A percentile compares a stretch with the other conserved stretches of the same genome.
Evolutionary conservation across 2,797 vertebrate species (phyloP).

Genomic region (Molossus molossus): DNA sequence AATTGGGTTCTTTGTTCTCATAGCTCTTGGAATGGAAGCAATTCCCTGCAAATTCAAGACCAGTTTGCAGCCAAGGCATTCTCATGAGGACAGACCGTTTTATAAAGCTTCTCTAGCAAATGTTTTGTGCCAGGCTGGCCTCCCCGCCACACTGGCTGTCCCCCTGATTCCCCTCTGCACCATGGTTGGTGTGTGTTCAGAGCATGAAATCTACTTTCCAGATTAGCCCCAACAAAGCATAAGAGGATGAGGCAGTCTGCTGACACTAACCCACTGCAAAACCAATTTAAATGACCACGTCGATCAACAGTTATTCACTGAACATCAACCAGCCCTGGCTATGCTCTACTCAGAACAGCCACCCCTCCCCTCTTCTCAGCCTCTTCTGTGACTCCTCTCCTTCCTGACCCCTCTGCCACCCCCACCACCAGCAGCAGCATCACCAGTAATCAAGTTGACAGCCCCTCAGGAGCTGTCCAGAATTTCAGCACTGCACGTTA

Average conservation of each 20-base stretch:
- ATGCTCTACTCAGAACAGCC: slow-evolving; percentile 12
- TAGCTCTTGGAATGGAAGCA: slow-evolving; percentile 43
- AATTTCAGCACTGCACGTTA: slow-evolving; percentile 71
- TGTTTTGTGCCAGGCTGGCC: neutral
- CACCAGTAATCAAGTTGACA: slow-evolving; percentile 55
- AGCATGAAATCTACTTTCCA: slow-evolving; percentile 63
- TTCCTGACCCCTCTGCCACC: neutral
- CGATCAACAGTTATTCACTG: slow-evolving; percentile 63
- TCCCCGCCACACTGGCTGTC: neutral
- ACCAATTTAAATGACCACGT: slow-evolving; percentile 77
- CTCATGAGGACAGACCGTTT: slow-evolving; percentile 43
- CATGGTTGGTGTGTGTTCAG: neutral
- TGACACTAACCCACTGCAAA: slow-evolving; percentile 44
- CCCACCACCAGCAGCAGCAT: neutral
- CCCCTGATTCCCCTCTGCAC: slow-evolving; percentile 24
- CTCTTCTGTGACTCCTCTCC: neutral
- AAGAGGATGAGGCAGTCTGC: slow-evolving; percentile 32
- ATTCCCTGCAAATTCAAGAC: neutral
- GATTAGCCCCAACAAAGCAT: slow-evolving; percentile 62
- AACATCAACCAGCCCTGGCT: slow-evolving; percentile 44
- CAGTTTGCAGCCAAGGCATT: slow-evolving; percentile 35
- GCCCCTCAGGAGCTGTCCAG: slow-evolving; percentile 39
- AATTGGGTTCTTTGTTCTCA: neutral
- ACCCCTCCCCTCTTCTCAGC: slow-evolving; percentile 3
- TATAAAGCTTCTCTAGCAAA: slow-evolving; percentile 9